A percentile compares a stretch with the other conserved stretches of the same genome.
Conservation (phyloP, 2,797 vertebrate species). For the Octomys mimax region DNA sequence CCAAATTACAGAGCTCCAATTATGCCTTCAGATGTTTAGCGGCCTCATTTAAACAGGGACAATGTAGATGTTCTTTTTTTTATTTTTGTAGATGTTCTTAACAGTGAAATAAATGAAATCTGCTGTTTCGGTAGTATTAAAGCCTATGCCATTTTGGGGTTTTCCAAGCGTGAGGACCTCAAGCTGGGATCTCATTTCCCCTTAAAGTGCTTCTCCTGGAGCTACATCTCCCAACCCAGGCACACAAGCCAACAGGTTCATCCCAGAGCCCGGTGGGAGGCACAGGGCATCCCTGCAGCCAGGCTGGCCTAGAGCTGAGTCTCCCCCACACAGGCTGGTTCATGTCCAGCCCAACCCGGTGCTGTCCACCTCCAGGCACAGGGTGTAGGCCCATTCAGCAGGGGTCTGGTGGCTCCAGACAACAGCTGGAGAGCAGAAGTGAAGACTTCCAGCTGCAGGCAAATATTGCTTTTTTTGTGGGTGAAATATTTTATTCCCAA, state of each 20-base stretch:
- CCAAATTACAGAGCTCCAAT: neutral
- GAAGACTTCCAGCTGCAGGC: constrained; percentile 65
- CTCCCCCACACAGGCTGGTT: neutral
- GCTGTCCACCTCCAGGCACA: neutral
- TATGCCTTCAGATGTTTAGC: neutral
- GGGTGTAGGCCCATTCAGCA: neutral
- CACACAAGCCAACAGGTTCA: neutral
- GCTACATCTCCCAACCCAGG: neutral
- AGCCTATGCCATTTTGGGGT: neutral
- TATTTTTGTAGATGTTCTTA: neutral
- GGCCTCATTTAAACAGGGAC: neutral
- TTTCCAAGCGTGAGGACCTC: neutral
- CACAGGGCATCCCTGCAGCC: rapidly evolving
- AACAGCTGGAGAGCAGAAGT: constrained; percentile 75
- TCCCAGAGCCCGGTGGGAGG: neutral
- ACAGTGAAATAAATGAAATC: neutral
- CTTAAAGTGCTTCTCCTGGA: neutral
- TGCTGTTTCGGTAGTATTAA: neutral
- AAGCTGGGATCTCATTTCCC: neutral
- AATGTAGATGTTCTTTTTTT: neutral
- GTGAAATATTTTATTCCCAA: constrained; percentile 49
- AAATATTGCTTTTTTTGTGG: constrained; percentile 65
- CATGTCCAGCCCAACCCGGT: rapidly evolving
- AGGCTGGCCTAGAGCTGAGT: neutral
- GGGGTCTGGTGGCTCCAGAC: constrained; percentile 49